Evolutionary conservation across 2,888 invertebrate genomes (phyloP), one percentile per base, ranked within the genome.

Genomic region (Yponomeuta cagnagella): DNA sequence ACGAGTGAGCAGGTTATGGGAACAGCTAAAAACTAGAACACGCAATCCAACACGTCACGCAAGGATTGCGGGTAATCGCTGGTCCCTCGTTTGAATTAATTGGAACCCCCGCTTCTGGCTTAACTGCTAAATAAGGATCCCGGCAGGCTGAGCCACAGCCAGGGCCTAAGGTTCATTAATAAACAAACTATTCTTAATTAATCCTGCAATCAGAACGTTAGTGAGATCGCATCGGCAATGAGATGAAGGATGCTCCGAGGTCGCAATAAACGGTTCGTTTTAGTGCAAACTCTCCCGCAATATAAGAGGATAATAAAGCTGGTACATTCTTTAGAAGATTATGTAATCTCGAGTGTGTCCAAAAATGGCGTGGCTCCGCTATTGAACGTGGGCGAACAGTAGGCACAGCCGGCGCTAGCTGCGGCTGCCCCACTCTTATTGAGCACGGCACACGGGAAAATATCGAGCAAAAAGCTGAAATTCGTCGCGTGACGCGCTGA

Each of bases 81-180:
- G 72, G 74, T 74, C 76, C 74, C 77, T 78, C 76, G 76, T 79
- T 80, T 74, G 75, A 79, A 77, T 80, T 81, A 83, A 85, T 82
- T 82, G 78, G 81, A 83, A 81, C 81, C 78, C 76, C 79, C 76
- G 75, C 78, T 77, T 76, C 76, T 74, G 79, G 78, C 80, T 80
- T 80, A 78, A 78, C 77, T 74, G 76, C 74, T 77, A 73, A 77
- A 79, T 78, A 79, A 78, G 78, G 78, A 71, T 80, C 79, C 79
- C 77, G 76, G 75, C 75, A 75, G 43, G 23, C 12, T 67, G 10
- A 43, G 48, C 52, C 52, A 58, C 52, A 15, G 15, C 15, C 52
- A 12, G 52, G 12, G 52, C 15, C 15, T 12, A 15, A 12, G 52
- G 15, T 58, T 58, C 15, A 58, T 58, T 58, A 15, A 12, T 65